phyloP scores from a whole-genome alignment of 2,888 invertebrate genomes.

The Cosmopolites sordidus region DNA sequence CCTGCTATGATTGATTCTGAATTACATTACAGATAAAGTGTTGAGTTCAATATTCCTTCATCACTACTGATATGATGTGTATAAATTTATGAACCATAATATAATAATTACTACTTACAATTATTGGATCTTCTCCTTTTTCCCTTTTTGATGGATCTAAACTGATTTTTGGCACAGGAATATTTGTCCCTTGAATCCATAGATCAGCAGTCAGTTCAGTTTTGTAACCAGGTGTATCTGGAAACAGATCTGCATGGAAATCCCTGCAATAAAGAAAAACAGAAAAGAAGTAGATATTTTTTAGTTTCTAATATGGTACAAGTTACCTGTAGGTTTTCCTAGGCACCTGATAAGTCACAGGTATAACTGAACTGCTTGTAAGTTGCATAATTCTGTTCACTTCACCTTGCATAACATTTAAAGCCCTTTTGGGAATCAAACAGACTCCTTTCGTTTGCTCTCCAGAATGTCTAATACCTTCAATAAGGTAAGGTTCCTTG shows the following conservation, averaged over 20 bases:
- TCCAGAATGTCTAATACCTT: constrained; percentile 83
- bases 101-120: constrained; percentile 47
- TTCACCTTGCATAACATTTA: constrained; percentile 96
- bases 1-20: too few species aligned
- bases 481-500: constrained; percentile 83
- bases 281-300: background rate
- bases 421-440: constrained; percentile 83
- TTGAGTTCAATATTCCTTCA: too few species aligned
- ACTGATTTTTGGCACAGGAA: constrained; percentile 74
- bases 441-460: constrained; percentile 95
- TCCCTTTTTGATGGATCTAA: constrained; percentile 74
- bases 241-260: constrained; percentile 91
- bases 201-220: constrained; percentile 75
- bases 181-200: constrained; percentile 77
- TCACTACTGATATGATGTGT: too few species aligned
- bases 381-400: constrained; percentile 88
- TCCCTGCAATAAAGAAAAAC: constrained; percentile 54
- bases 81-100: constrained; percentile 34
- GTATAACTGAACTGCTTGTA: constrained; percentile 80
- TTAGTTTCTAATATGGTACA: constrained; percentile 1
- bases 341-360: constrained; percentile 80
- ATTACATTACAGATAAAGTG: too few species aligned
- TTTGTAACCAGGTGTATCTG: constrained; percentile 78
- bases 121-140: constrained; percentile 58
- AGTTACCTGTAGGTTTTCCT: constrained; percentile 47